A percentile compares a stretch with the other conserved stretches of the same genome.
Evolutionary conservation across 2,888 invertebrate genomes (phyloP).

Genomic region (Itoplectis maculator): DNA sequence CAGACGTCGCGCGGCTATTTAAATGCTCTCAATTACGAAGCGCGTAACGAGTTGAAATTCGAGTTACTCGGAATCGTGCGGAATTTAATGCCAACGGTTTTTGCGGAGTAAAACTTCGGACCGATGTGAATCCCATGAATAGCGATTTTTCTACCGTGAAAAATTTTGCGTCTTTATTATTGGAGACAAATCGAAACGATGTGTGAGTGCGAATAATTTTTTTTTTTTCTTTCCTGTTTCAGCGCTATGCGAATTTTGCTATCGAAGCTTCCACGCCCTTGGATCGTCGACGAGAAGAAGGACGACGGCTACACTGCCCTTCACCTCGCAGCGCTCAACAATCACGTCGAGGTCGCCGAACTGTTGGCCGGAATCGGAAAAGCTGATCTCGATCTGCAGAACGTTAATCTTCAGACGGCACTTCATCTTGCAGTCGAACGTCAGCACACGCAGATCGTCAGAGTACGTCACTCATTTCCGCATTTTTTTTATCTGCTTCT

Average conservation of each 20-base stretch:
- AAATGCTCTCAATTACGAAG: slow-evolving; percentile 31
- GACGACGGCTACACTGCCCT: slow-evolving; percentile 99
- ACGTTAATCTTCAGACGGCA: slow-evolving; percentile 97
- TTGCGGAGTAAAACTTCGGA: neutral
- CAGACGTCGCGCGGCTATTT: neutral
- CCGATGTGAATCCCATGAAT: neutral
- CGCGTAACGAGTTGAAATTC: slow-evolving; percentile 6
- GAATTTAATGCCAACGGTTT: neutral
- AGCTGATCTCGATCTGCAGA: slow-evolving; percentile 97
- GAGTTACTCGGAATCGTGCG: neutral
- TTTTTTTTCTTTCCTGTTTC: slow-evolving; percentile 81
- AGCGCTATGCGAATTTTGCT: slow-evolving; percentile 98
- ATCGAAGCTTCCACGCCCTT: slow-evolving; percentile 95
- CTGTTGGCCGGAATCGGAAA: slow-evolving; percentile 94
- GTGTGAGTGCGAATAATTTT: neutral
- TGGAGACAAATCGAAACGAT: neutral
- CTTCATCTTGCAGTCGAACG: slow-evolving; percentile 98
- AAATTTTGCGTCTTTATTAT: neutral
- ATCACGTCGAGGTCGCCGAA: slow-evolving; percentile 98
- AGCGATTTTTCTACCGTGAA: neutral
- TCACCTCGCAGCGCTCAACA: slow-evolving; percentile 97
- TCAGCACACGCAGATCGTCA: slow-evolving; percentile 98
- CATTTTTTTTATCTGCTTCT: neutral
- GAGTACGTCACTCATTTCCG: slow-evolving; percentile 86
- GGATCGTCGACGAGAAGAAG: slow-evolving; percentile 99